Conservation (phyloP, 2,797 vertebrate species). For the Malacoraja senta region DNA sequence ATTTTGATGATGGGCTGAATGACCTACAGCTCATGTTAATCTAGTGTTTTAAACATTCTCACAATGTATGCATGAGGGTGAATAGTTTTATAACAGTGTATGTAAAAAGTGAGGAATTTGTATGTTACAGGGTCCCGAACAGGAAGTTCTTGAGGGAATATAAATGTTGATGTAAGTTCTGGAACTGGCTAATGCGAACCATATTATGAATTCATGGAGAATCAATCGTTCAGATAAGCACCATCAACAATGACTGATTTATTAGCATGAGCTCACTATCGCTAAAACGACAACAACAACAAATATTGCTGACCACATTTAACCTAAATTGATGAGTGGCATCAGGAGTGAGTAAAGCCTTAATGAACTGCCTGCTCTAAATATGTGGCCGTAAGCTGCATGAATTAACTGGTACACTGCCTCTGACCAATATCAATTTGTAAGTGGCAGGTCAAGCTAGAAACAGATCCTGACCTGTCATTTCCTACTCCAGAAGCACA, state of each 20-base stretch:
- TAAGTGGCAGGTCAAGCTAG: not conserved
- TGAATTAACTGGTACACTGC: not conserved
- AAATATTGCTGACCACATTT: not conserved
- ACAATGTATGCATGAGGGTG: not conserved
- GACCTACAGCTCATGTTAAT: no score
- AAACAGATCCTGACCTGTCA: no score
- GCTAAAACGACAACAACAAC: not conserved
- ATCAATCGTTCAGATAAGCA: not conserved
- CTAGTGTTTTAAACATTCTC: no score
- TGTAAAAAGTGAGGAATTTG: not conserved
- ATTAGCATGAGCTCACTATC: not conserved
- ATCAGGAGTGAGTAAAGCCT: not conserved
- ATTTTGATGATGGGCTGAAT: no score
- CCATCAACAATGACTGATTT: not conserved
- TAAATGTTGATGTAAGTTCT: not conserved
- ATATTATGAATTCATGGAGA: not conserved
- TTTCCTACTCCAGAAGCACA: not conserved
- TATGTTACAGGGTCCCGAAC: not conserved
- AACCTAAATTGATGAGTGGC: not conserved
- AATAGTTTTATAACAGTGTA: not conserved
- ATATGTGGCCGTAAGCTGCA: not conserved
- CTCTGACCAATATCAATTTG: conserved; percentile 19
- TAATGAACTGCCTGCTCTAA: not conserved
- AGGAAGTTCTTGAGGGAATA: not conserved
- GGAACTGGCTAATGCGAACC: not conserved